phyloP scores from a whole-genome alignment of 2,113 vertebrate genomes.

The Scomber scombrus region DNA sequence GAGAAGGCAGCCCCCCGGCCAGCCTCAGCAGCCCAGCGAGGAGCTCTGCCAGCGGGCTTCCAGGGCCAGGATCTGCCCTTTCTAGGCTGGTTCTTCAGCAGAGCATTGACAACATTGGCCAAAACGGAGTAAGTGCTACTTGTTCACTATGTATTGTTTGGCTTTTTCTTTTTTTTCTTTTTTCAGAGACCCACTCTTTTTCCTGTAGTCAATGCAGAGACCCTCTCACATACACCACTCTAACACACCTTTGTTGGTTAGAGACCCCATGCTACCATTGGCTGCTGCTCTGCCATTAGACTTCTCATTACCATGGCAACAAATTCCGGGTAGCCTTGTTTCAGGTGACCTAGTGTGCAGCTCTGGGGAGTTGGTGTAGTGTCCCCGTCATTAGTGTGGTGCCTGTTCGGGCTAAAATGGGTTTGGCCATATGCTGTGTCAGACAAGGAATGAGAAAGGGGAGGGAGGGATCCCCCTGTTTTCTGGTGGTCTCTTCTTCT shows the following conservation, averaged over 20 bases:
- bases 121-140: conserved; percentile 94
- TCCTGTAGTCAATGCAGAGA: conserved; percentile 23
- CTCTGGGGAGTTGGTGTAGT: conserved; percentile 53
- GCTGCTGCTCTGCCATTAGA: conserved; percentile 47
- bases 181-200: conserved; percentile 17
- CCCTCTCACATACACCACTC: conserved; percentile 41
- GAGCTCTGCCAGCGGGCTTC: conserved; percentile 92
- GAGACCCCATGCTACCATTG: conserved; percentile 58
- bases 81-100: conserved; percentile 98
- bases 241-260: conserved; percentile 59
- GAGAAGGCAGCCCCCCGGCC: conserved; percentile 91
- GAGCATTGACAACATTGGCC: conserved; percentile 90
- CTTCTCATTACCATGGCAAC: conserved; percentile 54
- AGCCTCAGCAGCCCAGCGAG: conserved; percentile 88
- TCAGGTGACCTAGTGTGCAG: conserved; percentile 50
- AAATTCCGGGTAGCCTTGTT: conserved; percentile 68
- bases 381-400: conserved; percentile 55
- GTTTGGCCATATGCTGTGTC: conserved; percentile 71
- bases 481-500: conserved; percentile 23
- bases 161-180: not conserved
- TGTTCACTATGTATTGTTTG: conserved; percentile 60
- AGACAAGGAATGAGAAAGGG: conserved; percentile 47
- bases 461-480: conserved; percentile 58
- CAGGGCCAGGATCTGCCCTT: conserved; percentile 95
- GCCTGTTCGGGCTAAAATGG: conserved; percentile 53